Evolutionary conservation across 2,113 vertebrate genomes (phyloP).

Genomic region (Theropithecus gelada): DNA sequence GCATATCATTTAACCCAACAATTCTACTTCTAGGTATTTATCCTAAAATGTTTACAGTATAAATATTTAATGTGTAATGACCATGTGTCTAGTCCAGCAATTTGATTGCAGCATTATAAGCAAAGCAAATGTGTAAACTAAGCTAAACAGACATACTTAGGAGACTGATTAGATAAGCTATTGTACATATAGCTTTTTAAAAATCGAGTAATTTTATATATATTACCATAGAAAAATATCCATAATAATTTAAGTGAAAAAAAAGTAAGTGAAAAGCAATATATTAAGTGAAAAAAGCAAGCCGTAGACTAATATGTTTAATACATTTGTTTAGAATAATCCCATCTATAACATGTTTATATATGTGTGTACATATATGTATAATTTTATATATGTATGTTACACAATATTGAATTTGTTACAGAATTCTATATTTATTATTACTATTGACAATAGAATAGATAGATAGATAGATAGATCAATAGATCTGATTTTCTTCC

Average conservation of each 20-base stretch:
- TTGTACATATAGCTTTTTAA: background rate
- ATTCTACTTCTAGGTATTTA: background rate
- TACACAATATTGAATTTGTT: background rate
- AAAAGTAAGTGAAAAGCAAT: too few species aligned
- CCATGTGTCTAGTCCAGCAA: background rate
- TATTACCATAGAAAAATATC: background rate
- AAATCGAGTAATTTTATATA: background rate
- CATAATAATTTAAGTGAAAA: background rate
- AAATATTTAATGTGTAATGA: background rate
- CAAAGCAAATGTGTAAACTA: background rate
- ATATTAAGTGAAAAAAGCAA: background rate
- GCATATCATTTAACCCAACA: background rate
- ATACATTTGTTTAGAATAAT: background rate
- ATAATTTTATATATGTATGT: background rate
- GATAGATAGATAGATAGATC: background rate
- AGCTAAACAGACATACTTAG: background rate
- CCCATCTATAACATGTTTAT: background rate
- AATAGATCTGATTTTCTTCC: background rate
- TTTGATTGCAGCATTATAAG: background rate
- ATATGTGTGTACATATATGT: background rate
- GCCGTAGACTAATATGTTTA: background rate
- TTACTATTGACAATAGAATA: background rate
- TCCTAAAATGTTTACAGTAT: background rate
- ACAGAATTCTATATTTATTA: background rate
- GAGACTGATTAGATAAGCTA: background rate